Percentiles rank a stretch among this genome's conserved stretches.
Conservation (phyloP, 2,113 vertebrate species). For the Anarhynchus alexandrinus region DNA sequence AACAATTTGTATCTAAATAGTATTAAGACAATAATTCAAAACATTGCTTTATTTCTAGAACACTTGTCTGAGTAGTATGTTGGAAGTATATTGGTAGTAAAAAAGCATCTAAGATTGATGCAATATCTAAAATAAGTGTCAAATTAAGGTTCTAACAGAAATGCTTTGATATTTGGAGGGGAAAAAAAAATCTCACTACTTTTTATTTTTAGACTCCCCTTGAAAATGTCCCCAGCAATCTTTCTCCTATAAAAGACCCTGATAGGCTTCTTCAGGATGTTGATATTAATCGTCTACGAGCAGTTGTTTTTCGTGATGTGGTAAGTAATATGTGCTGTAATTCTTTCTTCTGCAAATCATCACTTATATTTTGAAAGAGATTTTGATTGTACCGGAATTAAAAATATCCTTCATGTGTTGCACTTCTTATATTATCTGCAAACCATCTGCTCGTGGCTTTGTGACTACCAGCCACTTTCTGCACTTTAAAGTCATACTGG, state of each 20-base stretch:
- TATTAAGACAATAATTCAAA: neutral
- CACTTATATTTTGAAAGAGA: neutral
- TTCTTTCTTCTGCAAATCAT: neutral
- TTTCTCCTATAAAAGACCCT: slow-evolving; percentile 92
- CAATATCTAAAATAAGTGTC: neutral
- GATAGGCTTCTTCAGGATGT: slow-evolving; percentile 96
- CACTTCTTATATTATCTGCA: neutral
- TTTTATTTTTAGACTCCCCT: slow-evolving; percentile 78
- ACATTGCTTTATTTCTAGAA: neutral
- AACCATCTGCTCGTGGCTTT: neutral
- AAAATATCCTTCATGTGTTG: neutral
- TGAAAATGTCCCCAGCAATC: slow-evolving; percentile 85
- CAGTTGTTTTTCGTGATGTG: slow-evolving; percentile 95
- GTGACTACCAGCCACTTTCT: neutral
- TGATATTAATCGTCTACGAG: slow-evolving; percentile 93
- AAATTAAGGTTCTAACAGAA: neutral
- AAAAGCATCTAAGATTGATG: neutral
- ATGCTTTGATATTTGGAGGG: neutral
- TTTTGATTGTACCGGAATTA: neutral
- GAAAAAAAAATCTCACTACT: neutral
- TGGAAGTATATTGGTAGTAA: neutral
- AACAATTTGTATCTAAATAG: neutral
- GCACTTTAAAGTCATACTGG: neutral
- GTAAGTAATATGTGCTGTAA: slow-evolving; percentile 73
- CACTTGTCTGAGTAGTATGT: neutral